Conservation (phyloP, 2,113 vertebrate species). For the Trematomus loennbergii region DNA sequence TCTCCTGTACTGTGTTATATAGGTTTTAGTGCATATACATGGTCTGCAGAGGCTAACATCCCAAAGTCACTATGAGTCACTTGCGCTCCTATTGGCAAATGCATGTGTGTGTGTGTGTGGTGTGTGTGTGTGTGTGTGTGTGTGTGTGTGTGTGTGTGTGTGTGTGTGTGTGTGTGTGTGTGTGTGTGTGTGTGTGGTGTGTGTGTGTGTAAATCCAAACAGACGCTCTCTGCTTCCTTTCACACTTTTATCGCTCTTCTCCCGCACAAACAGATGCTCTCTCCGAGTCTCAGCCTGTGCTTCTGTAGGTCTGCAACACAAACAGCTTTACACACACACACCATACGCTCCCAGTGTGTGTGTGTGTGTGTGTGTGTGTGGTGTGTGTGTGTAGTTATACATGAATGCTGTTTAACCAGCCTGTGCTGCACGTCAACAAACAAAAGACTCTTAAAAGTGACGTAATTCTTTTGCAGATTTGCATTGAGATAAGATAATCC, state of each 20-base stretch:
- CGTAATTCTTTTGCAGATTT: neutral
- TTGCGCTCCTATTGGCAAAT: too few relatives aligned
- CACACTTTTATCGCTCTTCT: constrained; percentile 4
- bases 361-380: neutral
- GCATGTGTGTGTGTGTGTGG: too few relatives aligned
- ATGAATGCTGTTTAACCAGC: constrained; percentile 9
- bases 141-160: too few relatives aligned
- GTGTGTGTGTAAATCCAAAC: constrained; percentile 6
- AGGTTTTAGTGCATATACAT: too few relatives aligned
- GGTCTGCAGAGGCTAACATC: too few relatives aligned
- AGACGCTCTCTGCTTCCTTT: constrained; percentile 25
- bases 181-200: too few relatives aligned
- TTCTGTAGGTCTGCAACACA: constrained; percentile 8
- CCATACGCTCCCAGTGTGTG: too few relatives aligned
- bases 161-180: too few relatives aligned
- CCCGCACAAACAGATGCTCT: constrained; percentile 29
- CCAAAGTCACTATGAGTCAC: too few relatives aligned
- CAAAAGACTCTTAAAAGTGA: neutral
- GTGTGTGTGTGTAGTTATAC: neutral
- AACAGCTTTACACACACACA: neutral
- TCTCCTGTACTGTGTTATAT: too few relatives aligned
- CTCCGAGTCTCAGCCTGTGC: neutral
- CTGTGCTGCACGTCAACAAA: neutral
- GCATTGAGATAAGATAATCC: neutral
- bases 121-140: too few relatives aligned